phyloP scores from a whole-genome alignment of 1,140 invertebrate genomes.

The Globodera rostochiensis region DNA sequence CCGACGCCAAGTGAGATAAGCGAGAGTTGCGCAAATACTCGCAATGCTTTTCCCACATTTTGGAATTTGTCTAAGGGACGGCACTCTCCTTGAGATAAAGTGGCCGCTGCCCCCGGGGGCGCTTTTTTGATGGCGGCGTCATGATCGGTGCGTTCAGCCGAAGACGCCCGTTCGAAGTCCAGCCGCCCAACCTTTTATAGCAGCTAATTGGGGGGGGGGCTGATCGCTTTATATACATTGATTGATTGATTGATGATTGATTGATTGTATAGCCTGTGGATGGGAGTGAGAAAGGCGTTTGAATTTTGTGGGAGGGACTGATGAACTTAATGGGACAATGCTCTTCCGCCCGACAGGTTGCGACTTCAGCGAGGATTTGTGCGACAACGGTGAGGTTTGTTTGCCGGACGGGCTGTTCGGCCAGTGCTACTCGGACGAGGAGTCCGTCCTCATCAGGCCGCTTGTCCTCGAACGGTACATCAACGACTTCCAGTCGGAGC shows the following conservation, averaged over 20 bases:
- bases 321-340: neutral
- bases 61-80: no score
- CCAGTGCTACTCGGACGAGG: constrained; percentile 48
- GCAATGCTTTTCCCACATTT: no score
- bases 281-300: neutral
- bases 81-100: no score
- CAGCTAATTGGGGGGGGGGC: neutral
- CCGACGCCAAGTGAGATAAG: no score
- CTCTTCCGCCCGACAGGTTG: constrained; percentile 36
- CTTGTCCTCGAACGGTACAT: constrained; percentile 45
- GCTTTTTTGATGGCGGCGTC: no score
- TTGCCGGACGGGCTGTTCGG: constrained; percentile 55
- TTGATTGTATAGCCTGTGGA: neutral
- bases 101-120: no score
- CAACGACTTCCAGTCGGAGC: constrained; percentile 29
- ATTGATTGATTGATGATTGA: neutral
- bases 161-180: no score
- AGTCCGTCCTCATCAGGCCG: constrained; percentile 37
- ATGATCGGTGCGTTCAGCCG: no score
- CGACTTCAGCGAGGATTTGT: constrained; percentile 44
- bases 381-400: constrained; percentile 44
- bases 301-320: constrained; percentile 6
- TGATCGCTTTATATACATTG: neutral
- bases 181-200: no score
- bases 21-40: no score